Evolutionary conservation across 2,797 vertebrate genomes (phyloP), one percentile per base, ranked within the genome.

Genomic region (Cossypha niveicapilla): DNA sequence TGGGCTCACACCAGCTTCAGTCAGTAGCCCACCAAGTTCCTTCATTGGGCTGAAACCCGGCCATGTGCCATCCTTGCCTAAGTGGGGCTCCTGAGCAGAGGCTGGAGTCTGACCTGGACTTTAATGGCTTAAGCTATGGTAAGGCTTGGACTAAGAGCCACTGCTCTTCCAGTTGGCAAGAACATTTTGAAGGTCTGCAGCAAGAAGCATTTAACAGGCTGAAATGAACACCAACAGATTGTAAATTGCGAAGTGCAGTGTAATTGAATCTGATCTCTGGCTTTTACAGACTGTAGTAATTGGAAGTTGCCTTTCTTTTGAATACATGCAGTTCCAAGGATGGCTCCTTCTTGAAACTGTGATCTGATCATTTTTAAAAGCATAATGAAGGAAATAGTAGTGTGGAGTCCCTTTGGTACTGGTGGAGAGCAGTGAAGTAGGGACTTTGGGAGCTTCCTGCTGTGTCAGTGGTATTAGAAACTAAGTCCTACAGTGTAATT

Each of bases 201-300:
- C 32, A 92, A 90, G 76, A 91, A 88, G 67, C 57, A 65, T 92
- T 95, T 94, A 86, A 85, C 18, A 50, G 88, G 80, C 94, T 90
- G 83, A 71, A 92, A 94, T 54, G 86, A 82, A 61, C 71, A 93
- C 71, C 95, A 95, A 68, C 86, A 95, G 95, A 94, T 22, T 94
- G 90, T 80, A 86, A 94, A 94, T 88, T 94, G 92, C 61, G 2
- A 94, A 94, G 74, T 90, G 86, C 88, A 87, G 72, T 51, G 95
- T 96, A 94, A 96, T 90, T 94, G 90, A 94, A 96, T 94, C 95
- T 92, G 90, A 89, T 95, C 92, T 90, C 83, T 90, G 88, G 62
- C 83, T 96, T 95, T 94, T 86, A 88, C 44, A 84, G 56, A n/a
- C 67, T 71, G 56, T 82, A 67, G 86, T 71, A 93, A 88, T 77